phyloP scores from a whole-genome alignment of 2,888 invertebrate species.

The Rutpela maculata region DNA sequence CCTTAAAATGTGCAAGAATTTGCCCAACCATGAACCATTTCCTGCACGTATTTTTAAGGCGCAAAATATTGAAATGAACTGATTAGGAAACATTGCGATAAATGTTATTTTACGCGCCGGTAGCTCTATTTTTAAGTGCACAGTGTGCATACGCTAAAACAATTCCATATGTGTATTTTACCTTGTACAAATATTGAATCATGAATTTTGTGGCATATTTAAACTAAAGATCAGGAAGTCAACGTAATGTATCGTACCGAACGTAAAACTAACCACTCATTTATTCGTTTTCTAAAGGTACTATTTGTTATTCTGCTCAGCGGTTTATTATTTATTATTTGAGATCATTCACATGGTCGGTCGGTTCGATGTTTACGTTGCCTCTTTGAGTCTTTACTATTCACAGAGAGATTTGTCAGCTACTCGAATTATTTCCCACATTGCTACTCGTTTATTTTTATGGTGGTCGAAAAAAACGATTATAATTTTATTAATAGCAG shows the following conservation, averaged over 20 bases:
- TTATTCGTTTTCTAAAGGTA: conserved; percentile 27
- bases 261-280: neutral
- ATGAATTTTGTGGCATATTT: conserved; percentile 48
- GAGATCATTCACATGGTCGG: conserved; percentile 55
- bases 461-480: conserved; percentile 6
- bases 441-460: conserved; percentile 26
- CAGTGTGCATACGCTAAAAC: neutral
- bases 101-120: neutral
- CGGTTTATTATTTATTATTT: conserved; percentile 51
- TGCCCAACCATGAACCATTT: too few species aligned
- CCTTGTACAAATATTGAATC: conserved; percentile 18
- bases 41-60: neutral
- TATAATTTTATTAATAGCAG: conserved; percentile 18
- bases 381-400: conserved; percentile 56
- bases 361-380: conserved; percentile 49
- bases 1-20: too few species aligned
- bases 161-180: conserved; percentile 7
- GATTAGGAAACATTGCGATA: neutral
- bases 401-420: conserved; percentile 52
- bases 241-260: conserved; percentile 37
- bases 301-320: conserved; percentile 52
- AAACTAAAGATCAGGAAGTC: conserved; percentile 47
- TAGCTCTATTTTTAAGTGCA: neutral
- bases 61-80: neutral
- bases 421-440: conserved; percentile 56